Percentiles rank a stretch among this genome's conserved stretches.
These are phyloP conservation scores for Drosophila eugracilis DNA, from an alignment of 1,140 invertebrate genomes.

Conservation along the genomic window DNA sequence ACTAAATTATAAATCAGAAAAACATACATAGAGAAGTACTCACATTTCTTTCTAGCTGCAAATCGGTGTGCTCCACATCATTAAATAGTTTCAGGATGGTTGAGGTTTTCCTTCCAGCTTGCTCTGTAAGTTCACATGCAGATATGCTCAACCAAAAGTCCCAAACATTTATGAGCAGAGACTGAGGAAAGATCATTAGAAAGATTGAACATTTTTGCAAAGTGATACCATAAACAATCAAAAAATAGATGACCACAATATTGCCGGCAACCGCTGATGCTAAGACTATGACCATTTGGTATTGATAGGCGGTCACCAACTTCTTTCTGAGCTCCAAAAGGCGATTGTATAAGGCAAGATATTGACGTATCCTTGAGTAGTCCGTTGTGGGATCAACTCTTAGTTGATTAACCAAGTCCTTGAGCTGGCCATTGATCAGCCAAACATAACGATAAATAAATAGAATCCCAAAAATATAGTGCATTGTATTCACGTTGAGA, in stretches of 20 bases:
- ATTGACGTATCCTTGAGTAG: not conserved
- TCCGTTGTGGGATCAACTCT: not conserved
- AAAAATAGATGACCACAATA: constrained; percentile 36
- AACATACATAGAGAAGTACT: not conserved
- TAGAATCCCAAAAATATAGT: constrained; percentile 37
- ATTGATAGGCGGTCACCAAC: constrained; percentile 21
- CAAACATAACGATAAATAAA: constrained; percentile 48
- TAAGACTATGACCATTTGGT: constrained; percentile 25
- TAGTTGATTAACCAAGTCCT: not conserved
- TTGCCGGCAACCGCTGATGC: constrained; percentile 24
- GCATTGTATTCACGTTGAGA: constrained; percentile 14
- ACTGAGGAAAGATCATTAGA: not conserved
- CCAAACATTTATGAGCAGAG: constrained; percentile 29
- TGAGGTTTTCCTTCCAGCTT: constrained; percentile 25
- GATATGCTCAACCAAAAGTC: constrained; percentile 55
- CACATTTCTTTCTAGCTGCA: constrained; percentile 35
- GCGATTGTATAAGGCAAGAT: constrained; percentile 25
- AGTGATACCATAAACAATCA: constrained; percentile 37
- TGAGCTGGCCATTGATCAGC: constrained; percentile 45
- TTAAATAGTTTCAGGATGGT: constrained; percentile 28
- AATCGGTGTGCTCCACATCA: not conserved
- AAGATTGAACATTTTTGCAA: not conserved
- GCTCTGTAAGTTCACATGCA: constrained; percentile 38
- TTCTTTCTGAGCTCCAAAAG: constrained; percentile 24
- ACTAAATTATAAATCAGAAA: not conserved